Conservation (phyloP, 2,113 vertebrate genomes). For the Clarias magur region DNA sequence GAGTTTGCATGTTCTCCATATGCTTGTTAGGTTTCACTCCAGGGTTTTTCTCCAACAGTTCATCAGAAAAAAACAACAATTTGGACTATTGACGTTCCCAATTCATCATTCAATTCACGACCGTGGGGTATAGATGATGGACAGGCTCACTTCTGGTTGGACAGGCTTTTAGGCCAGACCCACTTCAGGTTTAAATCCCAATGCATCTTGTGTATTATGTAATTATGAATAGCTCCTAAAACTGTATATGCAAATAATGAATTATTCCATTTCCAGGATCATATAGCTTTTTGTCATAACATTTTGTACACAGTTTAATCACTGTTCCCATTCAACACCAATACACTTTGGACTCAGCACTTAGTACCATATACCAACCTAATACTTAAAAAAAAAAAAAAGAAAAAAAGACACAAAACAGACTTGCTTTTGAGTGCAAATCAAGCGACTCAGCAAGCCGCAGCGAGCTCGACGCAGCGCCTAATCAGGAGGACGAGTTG, state of each 20-base stretch:
- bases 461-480: background rate
- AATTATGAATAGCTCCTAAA: background rate
- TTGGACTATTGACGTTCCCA: no score
- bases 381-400: no score
- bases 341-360: background rate
- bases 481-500: conserved; percentile 33
- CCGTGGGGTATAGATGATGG: no score
- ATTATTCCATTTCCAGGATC: background rate
- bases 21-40: no score
- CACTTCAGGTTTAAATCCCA: background rate
- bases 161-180: background rate
- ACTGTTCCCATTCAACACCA: background rate
- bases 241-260: no score
- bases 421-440: background rate
- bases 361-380: background rate
- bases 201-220: background rate
- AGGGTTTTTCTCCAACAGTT: no score
- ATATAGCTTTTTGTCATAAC: background rate
- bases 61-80: no score
- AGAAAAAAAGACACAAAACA: no score
- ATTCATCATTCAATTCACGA: no score
- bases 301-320: background rate
- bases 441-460: background rate
- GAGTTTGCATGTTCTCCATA: no score
- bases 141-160: no score